Base-by-base conservation (phyloP, 2,888 invertebrate genomes). In the Pachycephus smyrnensis region DNA sequence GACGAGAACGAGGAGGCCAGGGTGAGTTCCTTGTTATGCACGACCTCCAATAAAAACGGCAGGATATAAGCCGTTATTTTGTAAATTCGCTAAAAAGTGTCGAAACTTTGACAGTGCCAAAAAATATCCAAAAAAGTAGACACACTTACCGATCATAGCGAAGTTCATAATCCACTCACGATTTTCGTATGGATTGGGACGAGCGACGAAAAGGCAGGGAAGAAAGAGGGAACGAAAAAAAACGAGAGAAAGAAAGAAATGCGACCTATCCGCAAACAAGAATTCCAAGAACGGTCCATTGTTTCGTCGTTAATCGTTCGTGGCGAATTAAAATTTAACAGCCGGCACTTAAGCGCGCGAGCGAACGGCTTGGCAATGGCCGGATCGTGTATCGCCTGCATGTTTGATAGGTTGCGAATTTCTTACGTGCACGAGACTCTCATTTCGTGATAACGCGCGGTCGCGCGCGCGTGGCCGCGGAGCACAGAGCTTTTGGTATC, bases 1-100 rank as follows among this genome's bases (percentile, higher is more conserved):
- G 91, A 91, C 23, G 86, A 89, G 68, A 79, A 78, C 35, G 90
- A 91, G 11, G 90, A 91, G 11, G 80, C 88, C 80, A 88, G 89
- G 86, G 91, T 91, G 80, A 91, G 90, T 88, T 77, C 23, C 69
- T 75, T 71, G 36, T 68, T 55, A 33, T 68, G 6, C 12, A 71
- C 71, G 12, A 71, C 12, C 30, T 4, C 31, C 30, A 30, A 6
- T 4, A 40, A 6, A 6, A 4, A 11, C 11, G 71, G 12, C 11
- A n/a, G 71, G 31, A 4, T 71, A 32, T 11, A 11, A 71, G 11
- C 3, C 30, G 23, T 6, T 6, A 55, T 23, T 55, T 35, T 6
- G 3, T 0, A 30, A 30, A 6, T 33, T 55, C 23, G 1, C 11
- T 6, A 75, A 35, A 35, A 11, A 36, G 71, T 36, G 23, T 55